Evolutionary conservation across 2,113 vertebrate species (phyloP), one percentile per base, ranked within the genome.

Genomic region (Vidua chalybeata): DNA sequence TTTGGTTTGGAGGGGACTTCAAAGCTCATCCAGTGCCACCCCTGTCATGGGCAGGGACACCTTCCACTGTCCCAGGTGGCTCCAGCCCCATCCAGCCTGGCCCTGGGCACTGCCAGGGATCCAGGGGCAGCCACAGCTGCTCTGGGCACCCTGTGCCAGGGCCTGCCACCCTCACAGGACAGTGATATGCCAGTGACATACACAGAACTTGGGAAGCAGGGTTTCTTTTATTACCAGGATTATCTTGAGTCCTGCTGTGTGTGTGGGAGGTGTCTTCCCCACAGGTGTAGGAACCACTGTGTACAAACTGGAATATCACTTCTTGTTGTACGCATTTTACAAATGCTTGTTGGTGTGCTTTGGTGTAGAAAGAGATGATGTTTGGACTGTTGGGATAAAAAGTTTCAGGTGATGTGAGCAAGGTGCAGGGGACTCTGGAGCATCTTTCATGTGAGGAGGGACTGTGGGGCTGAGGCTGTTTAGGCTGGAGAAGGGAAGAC

Each of bases 21-120:
- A 76, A 35, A 76, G 10, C 22, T 13, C 49, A 27, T 27, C 31
- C 41, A 30, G 4, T 69, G 0, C 26, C 55, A 22, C 20, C 16
- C 7, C 30, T 62, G 31, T n/a, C n/a, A 1, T 11, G 55, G 16
- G 7, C 39, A 62, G 63, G 63, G 48, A 76, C 87, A 62, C 3
- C 7, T 76, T 2, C 24, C 63, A 15, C 41, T 4, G 0, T 6
- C 35, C 48, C 72, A 69, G 87, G 12, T 0, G 37, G 26, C 26
- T 77, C 72, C n/a, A 68, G 17, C 24, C 19, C 13, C 0, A 0
- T 61, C 87, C 71, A 90, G 0, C 48, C 63, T 90, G 87, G 41
- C 26, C 41, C 62, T 9, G 55, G 48, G 0, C 63, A 33, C 12
- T 69, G 0, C 26, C 63, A 76, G 48, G 49, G 72, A 13, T 76